Evolutionary conservation across 2,113 vertebrate genomes (phyloP).

Genomic region (Heterocephalus glaber): DNA sequence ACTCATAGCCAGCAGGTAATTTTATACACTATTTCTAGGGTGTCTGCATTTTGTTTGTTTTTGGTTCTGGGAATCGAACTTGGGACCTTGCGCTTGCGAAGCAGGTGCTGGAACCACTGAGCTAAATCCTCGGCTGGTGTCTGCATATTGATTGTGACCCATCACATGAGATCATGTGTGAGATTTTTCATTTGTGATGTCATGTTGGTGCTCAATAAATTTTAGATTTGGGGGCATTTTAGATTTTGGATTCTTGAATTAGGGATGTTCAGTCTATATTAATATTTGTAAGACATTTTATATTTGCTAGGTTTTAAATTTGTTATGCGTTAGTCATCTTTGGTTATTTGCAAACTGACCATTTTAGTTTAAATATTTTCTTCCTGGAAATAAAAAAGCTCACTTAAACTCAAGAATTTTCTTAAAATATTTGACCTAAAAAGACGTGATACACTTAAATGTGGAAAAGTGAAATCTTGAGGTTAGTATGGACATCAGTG

Average conservation of each 20-base stretch:
- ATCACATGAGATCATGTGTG: not conserved
- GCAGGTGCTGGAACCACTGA: too few species aligned
- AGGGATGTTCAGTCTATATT: not conserved
- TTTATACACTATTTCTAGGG: not conserved
- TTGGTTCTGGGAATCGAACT: too few species aligned
- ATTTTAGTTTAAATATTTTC: slow-evolving; percentile 37
- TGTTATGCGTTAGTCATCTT: slow-evolving; percentile 10
- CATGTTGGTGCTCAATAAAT: not conserved
- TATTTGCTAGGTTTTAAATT: not conserved
- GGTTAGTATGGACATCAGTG: not conserved
- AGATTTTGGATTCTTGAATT: not conserved
- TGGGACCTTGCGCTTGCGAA: too few species aligned
- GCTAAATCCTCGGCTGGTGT: too few species aligned
- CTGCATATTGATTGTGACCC: not conserved
- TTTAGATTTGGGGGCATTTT: not conserved
- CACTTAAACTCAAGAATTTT: not conserved
- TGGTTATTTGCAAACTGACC: slow-evolving; percentile 23
- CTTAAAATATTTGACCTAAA: slow-evolving; percentile 5
- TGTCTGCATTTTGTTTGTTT: not conserved
- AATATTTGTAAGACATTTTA: slow-evolving; percentile 28
- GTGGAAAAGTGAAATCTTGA: not conserved
- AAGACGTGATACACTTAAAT: not conserved
- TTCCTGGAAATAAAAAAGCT: not conserved
- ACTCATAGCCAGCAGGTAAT: not conserved
- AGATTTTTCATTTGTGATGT: not conserved